A percentile compares a stretch with the other conserved stretches of the same genome.
Evolutionary conservation across 1,140 invertebrate species (phyloP).

Genomic region (Heliconius hermathena): DNA sequence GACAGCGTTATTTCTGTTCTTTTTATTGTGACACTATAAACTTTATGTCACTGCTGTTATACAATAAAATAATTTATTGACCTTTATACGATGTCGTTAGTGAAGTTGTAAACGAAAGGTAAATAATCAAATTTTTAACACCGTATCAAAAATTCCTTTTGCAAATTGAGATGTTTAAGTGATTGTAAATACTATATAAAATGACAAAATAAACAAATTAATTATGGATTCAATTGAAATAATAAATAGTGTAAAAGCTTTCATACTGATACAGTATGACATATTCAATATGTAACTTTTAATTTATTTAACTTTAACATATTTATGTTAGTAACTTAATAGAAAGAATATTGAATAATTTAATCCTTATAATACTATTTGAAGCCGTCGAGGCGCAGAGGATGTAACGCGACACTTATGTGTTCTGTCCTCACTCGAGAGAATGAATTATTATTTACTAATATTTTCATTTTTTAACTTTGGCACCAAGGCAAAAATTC

Average conservation of each 20-base stretch:
- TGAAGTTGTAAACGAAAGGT: not conserved
- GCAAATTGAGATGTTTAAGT: not conserved
- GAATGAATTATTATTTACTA: no score
- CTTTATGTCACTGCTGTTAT: not conserved
- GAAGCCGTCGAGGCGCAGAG: no score
- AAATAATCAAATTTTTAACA: conserved; percentile 6
- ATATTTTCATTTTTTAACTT: no score
- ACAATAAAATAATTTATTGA: not conserved
- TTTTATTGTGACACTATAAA: conserved; percentile 2
- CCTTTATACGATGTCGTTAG: conserved; percentile 6
- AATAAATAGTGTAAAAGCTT: not conserved
- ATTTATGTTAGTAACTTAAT: not conserved
- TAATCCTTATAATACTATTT: no score
- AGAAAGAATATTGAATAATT: no score
- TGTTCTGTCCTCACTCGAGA: no score
- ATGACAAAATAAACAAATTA: not conserved
- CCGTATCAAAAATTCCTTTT: not conserved
- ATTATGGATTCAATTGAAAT: not conserved
- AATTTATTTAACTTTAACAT: not conserved
- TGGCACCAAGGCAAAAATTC: no score
- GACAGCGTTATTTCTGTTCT: not conserved
- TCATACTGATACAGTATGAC: not conserved
- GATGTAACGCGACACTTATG: no score
- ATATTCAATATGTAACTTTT: not conserved
- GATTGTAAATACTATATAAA: not conserved